Conservation (phyloP, 2,888 invertebrate species). For the Euplexia lucipara region DNA sequence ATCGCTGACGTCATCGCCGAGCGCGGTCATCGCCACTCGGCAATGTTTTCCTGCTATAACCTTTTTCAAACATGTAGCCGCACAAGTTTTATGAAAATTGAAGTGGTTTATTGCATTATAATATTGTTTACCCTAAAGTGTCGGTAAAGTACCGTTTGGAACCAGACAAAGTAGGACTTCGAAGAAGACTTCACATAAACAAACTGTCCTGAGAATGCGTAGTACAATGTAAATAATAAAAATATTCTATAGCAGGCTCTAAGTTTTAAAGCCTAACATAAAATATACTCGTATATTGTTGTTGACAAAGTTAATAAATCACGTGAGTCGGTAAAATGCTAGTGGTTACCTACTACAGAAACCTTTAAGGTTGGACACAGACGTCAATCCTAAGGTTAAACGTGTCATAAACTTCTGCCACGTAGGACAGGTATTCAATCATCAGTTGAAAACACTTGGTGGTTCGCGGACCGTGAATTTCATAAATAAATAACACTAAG, state of each 20-base stretch:
- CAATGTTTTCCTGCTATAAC: slow-evolving; percentile 79
- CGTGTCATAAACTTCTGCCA: slow-evolving; percentile 33
- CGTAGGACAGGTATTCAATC: slow-evolving; percentile 30
- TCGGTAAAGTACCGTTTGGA: slow-evolving; percentile 26
- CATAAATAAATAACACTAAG: slow-evolving; percentile 44
- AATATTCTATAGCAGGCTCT: slow-evolving; percentile 15
- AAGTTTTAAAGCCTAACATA: slow-evolving; percentile 14
- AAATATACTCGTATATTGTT: no score
- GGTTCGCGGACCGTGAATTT: slow-evolving; percentile 36
- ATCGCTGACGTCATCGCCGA: slow-evolving; percentile 81
- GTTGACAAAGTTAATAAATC: slow-evolving; percentile 9
- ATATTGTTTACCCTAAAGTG: slow-evolving; percentile 33
- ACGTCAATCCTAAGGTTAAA: slow-evolving; percentile 14
- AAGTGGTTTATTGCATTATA: slow-evolving; percentile 30
- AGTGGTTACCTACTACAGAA: slow-evolving; percentile 13
- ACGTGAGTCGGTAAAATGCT: slow-evolving; percentile 1
- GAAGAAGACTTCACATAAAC: slow-evolving; percentile 16
- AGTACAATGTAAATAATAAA: slow-evolving; percentile 9
- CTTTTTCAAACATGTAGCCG: slow-evolving; percentile 55
- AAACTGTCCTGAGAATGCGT: background rate
- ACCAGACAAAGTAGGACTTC: slow-evolving; percentile 15
- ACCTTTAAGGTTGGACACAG: slow-evolving; percentile 13
- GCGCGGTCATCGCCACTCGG: slow-evolving; percentile 78
- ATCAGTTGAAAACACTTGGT: slow-evolving; percentile 40
- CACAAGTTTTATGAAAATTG: slow-evolving; percentile 41